Conservation (phyloP, 2,113 vertebrate genomes). For the Columba livia region DNA sequence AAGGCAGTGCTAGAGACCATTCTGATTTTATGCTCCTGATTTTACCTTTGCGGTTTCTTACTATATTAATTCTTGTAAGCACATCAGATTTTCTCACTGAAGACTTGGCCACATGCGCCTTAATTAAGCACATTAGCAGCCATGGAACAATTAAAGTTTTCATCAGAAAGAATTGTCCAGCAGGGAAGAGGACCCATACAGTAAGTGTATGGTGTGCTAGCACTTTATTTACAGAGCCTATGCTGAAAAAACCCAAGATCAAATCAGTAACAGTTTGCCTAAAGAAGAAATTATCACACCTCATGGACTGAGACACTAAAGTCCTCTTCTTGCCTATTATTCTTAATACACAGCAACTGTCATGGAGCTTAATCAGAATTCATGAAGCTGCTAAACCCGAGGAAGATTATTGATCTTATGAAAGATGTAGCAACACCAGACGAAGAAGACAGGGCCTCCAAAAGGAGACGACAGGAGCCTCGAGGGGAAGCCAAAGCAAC, state of each 20-base stretch:
- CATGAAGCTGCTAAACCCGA: background rate
- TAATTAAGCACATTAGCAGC: conserved; percentile 52
- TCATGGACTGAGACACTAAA: background rate
- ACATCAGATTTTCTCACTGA: background rate
- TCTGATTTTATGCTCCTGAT: background rate
- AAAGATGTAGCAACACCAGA: conserved; percentile 25
- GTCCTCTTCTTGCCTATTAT: conserved; percentile 28
- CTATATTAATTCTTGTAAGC: background rate
- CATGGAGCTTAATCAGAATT: conserved; percentile 31
- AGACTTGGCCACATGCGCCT: background rate
- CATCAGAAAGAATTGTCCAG: background rate
- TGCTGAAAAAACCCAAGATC: background rate
- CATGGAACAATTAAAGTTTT: conserved; percentile 37
- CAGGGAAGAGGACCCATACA: background rate
- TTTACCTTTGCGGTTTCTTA: background rate
- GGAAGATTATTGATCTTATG: conserved; percentile 51
- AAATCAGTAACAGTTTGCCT: conserved; percentile 27
- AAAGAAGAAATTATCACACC: conserved; percentile 2
- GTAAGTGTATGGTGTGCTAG: background rate
- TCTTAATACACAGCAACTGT: background rate
- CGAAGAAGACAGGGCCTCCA: background rate
- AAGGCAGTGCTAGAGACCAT: background rate
- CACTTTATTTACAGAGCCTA: conserved; percentile 27
- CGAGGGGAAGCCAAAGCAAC: background rate
- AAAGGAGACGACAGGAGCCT: background rate